A percentile compares a stretch with the other conserved stretches of the same genome.
These are phyloP conservation scores for Hyposmocoma kahamanoa DNA, from an alignment of 1,140 invertebrate species.

Conservation along the genomic window DNA sequence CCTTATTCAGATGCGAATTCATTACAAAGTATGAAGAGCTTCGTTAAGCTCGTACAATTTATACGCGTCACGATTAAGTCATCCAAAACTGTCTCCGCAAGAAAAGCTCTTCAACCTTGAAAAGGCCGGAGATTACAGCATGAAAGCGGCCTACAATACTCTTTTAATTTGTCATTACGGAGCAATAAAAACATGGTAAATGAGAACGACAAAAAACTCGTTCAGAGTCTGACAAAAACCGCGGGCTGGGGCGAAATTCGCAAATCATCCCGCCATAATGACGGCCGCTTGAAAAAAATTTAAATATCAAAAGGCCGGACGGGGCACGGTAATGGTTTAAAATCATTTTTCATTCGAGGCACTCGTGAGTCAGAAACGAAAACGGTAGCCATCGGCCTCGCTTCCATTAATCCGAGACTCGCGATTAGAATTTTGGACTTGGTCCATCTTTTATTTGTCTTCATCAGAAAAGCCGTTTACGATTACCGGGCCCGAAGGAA, in stretches of 20 bases:
- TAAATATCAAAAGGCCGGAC: conserved; percentile 73
- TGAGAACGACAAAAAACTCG: conserved; percentile 67
- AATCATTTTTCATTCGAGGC: conserved; percentile 72
- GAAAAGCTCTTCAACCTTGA: conserved; percentile 46
- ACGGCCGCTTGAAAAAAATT: conserved; percentile 71
- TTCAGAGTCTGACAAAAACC: conserved; percentile 61
- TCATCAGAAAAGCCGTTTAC: conserved; percentile 20
- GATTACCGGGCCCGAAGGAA: conserved; percentile 18
- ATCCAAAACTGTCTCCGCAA: conserved; percentile 33
- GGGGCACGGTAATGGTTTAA: conserved; percentile 71
- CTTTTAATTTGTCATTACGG: conserved; percentile 72
- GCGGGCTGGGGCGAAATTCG: conserved; percentile 64
- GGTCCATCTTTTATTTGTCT: conserved; percentile 44
- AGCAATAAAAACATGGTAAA: conserved; percentile 72
- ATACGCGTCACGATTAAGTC: conserved; percentile 34
- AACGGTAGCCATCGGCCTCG: conserved; percentile 64
- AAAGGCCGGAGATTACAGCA: conserved; percentile 52
- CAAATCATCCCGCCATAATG: conserved; percentile 69
- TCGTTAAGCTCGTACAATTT: conserved; percentile 4
- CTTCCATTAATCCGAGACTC: conserved; percentile 55
- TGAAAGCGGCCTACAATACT: conserved; percentile 65
- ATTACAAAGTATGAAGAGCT: too few relatives aligned
- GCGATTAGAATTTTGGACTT: conserved; percentile 58
- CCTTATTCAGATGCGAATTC: too few relatives aligned
- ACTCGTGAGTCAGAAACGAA: conserved; percentile 65